Evolutionary conservation across 2,113 vertebrate genomes (phyloP).

Genomic region (Oncorhynchus masou): DNA sequence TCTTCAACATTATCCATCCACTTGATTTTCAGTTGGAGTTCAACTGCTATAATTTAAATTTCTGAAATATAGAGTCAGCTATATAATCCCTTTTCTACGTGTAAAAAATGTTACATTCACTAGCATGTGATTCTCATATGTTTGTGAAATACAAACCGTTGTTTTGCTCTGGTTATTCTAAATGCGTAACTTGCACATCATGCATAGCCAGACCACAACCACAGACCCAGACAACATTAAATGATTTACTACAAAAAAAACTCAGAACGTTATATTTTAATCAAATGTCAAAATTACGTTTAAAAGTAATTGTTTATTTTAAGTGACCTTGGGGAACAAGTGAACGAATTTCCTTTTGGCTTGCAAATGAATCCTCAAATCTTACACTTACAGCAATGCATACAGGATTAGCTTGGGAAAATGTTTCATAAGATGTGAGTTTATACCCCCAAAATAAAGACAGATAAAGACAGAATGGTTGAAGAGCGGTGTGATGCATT

Average conservation of each 20-base stretch:
- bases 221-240: slow-evolving; percentile 18
- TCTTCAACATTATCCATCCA: not conserved
- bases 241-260: slow-evolving; percentile 40
- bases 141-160: slow-evolving; percentile 47
- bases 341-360: slow-evolving; percentile 64
- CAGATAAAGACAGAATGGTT: slow-evolving; percentile 33
- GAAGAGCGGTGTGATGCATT: slow-evolving; percentile 37
- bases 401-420: slow-evolving; percentile 51
- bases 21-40: not conserved
- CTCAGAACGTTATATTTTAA: slow-evolving; percentile 42
- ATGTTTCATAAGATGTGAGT: slow-evolving; percentile 15
- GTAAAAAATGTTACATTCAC: not conserved
- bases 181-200: slow-evolving; percentile 36
- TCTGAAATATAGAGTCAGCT: not conserved
- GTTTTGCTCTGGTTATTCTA: slow-evolving; percentile 37
- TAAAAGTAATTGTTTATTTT: slow-evolving; percentile 58
- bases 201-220: slow-evolving; percentile 36
- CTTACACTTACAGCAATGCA: slow-evolving; percentile 28
- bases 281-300: slow-evolving; percentile 62
- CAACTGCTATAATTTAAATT: not conserved
- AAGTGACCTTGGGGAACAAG: slow-evolving; percentile 51
- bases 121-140: slow-evolving; percentile 24
- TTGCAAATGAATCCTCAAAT: slow-evolving; percentile 59
- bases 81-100: not conserved
- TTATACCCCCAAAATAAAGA: slow-evolving; percentile 19